phyloP scores from a whole-genome alignment of 2,888 invertebrate genomes.

The Drosophila kambysellisi region DNA sequence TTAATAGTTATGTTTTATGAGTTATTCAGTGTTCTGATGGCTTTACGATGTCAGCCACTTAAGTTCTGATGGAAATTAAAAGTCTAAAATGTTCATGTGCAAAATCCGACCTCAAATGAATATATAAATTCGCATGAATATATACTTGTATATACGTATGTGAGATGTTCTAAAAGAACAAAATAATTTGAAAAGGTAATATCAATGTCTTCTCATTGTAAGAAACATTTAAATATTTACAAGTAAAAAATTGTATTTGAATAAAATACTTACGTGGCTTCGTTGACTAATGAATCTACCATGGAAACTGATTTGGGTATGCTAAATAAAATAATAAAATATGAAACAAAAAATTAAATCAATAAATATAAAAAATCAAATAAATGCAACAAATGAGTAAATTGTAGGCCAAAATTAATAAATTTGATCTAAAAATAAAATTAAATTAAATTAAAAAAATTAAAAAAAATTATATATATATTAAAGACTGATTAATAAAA shows the following conservation, averaged over 20 bases:
- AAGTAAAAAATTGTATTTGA: background rate
- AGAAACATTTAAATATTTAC: background rate
- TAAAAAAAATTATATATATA: background rate
- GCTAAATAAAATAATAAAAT: slow-evolving; percentile 60
- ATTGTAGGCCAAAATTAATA: background rate
- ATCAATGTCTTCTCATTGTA: too few species aligned
- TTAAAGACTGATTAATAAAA: background rate
- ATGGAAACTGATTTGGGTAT: slow-evolving; percentile 66
- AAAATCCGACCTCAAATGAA: background rate
- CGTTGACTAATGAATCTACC: slow-evolving; percentile 79
- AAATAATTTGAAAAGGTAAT: background rate
- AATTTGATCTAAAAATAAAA: background rate
- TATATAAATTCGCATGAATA: too few species aligned
- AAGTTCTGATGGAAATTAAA: slow-evolving; percentile 3
- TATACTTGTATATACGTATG: background rate
- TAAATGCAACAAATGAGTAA: slow-evolving; percentile 9
- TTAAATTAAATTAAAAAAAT: too few species aligned
- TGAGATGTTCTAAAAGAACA: background rate
- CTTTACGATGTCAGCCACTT: slow-evolving; percentile 18
- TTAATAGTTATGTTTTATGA: slow-evolving; percentile 34
- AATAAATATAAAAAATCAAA: slow-evolving; percentile 23
- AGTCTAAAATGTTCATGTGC: background rate
- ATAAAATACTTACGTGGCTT: slow-evolving; percentile 80
- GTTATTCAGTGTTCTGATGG: slow-evolving; percentile 4
- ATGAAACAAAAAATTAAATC: slow-evolving; percentile 26